Evolutionary conservation across 1,140 invertebrate species (phyloP), one percentile per base, ranked within the genome.

Genomic region (Steinernema khuongi): DNA sequence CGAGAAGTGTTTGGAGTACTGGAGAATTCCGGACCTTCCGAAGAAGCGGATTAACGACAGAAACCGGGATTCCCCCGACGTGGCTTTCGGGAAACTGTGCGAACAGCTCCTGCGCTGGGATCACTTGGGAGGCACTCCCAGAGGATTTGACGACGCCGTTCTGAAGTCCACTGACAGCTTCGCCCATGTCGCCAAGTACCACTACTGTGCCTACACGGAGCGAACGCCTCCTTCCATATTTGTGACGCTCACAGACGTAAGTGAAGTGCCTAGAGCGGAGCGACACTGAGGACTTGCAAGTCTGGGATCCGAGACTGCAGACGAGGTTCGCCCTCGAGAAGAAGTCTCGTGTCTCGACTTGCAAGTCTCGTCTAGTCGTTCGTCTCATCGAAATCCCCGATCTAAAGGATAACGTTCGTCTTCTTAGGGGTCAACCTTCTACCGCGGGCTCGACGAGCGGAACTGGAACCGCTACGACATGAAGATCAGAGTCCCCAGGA

Each of bases 1-100:
- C 17, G 76, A 78, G 4, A 72, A 79, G n/a, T 79, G 78, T 43
- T 17, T 79, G 19, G 43, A 67, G 28, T 79, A 79, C 32, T 79
- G 78, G 78, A n/a, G 71, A 26, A 41, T 79, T 50, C 78, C 78
- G 14, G 66, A 79, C 31, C 19, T 60, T 7, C 50, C 50, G 14
- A 60, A 60, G 50, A 60, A 60, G 50, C 50, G 50, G 4, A 7
- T 7, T 41, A 60, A 60, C 50, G 19, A 60, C 19, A 14, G 50
- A 22, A 22, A 60, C 2, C 50, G 50, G 11, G 50, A 60, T 22
- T 60, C 50, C 2, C 50, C 50, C 50, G 50, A 60, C 50, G 4
- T 17, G 4, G 50, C 50, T 7, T 60, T 60, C 19, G 50, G 50
- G 4, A 11, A 22, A 26, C 11, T 60, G 7, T 41, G 36, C 36